Percentiles rank a stretch among this genome's conserved stretches.
phyloP scores from a whole-genome alignment of 2,888 invertebrate genomes.

The Oscheius sp. region DNA sequence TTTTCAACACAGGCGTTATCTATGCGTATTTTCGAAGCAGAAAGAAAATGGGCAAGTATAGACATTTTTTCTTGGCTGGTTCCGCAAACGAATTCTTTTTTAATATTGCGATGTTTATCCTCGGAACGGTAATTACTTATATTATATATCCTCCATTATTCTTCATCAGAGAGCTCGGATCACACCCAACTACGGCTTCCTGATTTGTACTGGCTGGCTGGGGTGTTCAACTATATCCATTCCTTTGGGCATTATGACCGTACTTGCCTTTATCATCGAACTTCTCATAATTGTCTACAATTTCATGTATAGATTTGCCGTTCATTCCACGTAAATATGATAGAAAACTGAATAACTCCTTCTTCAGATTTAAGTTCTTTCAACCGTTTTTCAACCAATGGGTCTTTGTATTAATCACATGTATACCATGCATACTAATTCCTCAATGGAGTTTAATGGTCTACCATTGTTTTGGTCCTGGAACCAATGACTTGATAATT shows the following conservation, averaged over 20 bases:
- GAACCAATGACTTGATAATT: background rate
- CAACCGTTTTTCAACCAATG: background rate
- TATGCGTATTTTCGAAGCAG: background rate
- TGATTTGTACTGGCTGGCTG: background rate
- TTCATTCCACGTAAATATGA: background rate
- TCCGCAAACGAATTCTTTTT: background rate
- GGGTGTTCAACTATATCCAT: background rate
- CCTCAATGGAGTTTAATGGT: background rate
- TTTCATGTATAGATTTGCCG: constrained; percentile 1
- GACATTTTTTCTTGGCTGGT: background rate
- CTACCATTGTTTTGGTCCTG: background rate
- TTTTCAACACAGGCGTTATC: background rate
- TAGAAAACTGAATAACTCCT: background rate
- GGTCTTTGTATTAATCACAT: background rate
- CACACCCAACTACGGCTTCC: background rate
- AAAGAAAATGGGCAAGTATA: background rate
- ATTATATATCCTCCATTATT: background rate
- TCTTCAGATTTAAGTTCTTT: background rate
- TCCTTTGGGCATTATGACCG: background rate
- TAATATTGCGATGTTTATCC: background rate
- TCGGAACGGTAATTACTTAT: background rate
- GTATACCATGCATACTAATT: background rate
- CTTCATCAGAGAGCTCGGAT: background rate
- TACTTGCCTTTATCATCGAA: background rate
- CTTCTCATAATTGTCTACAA: background rate